phyloP scores from a whole-genome alignment of 2,888 invertebrate species.

The Eupeodes luniger region DNA sequence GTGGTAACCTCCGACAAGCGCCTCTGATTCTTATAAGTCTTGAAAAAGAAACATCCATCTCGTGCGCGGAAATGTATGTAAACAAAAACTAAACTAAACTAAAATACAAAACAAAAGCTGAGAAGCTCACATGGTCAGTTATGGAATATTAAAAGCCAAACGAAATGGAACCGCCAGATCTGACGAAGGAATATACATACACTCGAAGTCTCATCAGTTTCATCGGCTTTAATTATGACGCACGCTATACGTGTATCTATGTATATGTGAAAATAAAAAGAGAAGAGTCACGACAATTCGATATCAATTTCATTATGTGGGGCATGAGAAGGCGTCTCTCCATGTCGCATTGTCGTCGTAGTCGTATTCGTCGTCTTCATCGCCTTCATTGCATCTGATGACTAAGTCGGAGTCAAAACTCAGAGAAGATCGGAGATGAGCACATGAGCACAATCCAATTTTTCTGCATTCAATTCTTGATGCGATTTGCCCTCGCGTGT shows the following conservation, averaged over 20 bases:
- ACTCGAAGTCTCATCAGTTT: background rate
- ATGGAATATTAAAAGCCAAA: background rate
- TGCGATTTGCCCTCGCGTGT: slow-evolving; percentile 3
- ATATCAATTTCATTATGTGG: slow-evolving; percentile 65
- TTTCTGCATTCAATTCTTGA: background rate
- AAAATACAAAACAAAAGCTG: background rate
- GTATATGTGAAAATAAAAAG: slow-evolving; percentile 8
- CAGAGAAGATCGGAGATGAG: background rate
- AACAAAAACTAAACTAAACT: background rate
- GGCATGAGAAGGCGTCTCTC: slow-evolving; percentile 19
- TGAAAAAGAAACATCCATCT: background rate
- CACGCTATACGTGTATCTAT: slow-evolving; percentile 15
- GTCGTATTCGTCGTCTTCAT: too few relatives aligned
- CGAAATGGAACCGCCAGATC: background rate
- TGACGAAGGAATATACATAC: background rate
- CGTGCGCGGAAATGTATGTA: background rate
- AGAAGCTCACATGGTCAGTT: slow-evolving; percentile 50
- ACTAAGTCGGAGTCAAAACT: background rate
- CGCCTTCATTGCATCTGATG: background rate
- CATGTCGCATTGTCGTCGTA: too few relatives aligned
- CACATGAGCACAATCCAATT: slow-evolving; percentile 12
- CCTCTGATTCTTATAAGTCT: background rate
- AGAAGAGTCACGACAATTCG: slow-evolving; percentile 28
- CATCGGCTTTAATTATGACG: slow-evolving; percentile 59
- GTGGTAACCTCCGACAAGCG: slow-evolving; percentile 4